These are phyloP conservation scores for Charanyca ferruginea DNA, from an alignment of 2,888 invertebrate species.

Conservation along the genomic window DNA sequence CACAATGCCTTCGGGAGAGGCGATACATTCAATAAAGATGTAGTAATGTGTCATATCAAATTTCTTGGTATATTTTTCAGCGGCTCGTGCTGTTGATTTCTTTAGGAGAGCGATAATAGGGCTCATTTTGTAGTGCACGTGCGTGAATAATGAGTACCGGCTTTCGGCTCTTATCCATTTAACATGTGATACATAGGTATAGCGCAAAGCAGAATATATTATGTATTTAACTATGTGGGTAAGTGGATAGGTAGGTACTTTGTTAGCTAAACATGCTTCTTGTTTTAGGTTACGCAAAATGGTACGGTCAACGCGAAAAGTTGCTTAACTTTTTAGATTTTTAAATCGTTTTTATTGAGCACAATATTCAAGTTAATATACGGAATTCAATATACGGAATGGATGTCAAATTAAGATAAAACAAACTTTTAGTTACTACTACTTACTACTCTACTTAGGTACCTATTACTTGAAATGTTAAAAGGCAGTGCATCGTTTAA, in stretches of 20 bases:
- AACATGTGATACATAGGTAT: conserved; percentile 63
- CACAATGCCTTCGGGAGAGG: conserved; percentile 85
- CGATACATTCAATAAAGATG: conserved; percentile 81
- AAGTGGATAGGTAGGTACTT: conserved; percentile 47
- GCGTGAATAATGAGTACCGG: conserved; percentile 80
- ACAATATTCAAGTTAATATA: no score
- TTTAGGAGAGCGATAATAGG: conserved; percentile 83
- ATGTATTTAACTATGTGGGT: conserved; percentile 47
- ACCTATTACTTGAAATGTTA: no score
- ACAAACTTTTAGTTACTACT: no score
- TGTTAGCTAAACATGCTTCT: conserved; percentile 38
- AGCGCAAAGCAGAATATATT: conserved; percentile 48
- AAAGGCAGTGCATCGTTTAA: no score
- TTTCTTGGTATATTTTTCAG: conserved; percentile 90
- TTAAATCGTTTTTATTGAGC: no score
- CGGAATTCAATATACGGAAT: no score
- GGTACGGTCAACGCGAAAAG: no score
- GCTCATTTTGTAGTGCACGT: conserved; percentile 86
- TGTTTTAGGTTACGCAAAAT: conserved; percentile 39
- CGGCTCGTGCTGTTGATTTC: conserved; percentile 84
- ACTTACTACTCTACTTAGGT: no score
- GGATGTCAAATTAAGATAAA: no score
- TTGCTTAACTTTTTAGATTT: no score
- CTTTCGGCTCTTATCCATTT: conserved; percentile 70
- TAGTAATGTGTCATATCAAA: conserved; percentile 86